Evolutionary conservation across 2,888 invertebrate species (phyloP), one percentile per base, ranked within the genome.

Genomic region (Frankliniella fusca): DNA sequence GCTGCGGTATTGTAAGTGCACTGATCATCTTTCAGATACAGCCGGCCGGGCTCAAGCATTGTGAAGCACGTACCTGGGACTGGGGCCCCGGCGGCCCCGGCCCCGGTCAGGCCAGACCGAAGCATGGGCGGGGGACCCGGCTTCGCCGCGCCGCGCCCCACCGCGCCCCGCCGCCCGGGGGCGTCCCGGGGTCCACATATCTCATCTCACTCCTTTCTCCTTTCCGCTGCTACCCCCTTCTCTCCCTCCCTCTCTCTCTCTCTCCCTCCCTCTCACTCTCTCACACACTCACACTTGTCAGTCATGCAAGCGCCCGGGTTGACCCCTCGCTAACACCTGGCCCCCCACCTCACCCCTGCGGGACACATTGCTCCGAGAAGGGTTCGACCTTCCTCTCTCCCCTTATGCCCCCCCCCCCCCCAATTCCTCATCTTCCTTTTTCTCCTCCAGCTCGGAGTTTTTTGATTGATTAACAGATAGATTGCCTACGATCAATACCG

Each of bases 161-260:
- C 54, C 54, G 1, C 54, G 54, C 54, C 54, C 54, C 54, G 54
- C 70, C 61, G 23, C 70, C 23, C 70, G 18, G 9, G 65, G 65
- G 65, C n/a, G n/a, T n/a, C 65, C 20, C 65, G n/a, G 54, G 54
- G 54, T 54, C 11, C 54, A 65, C 70, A 70, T 70, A 23, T 23
- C 70, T 70, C 70, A 70, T 70, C 70, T 54, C 54, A 54, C 54
- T 70, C 70, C 70, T 70, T 70, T 70, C 70, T 70, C 70, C 70
- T 23, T 5, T 54, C 15, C 54, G 54, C 54, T 38, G 54, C 54
- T 54, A 54, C 54, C 54, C 54, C 54, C 18, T 15, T 5, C 54
- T 15, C 54, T 2, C 7, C 2, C 54, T 23, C 70, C 7, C 70
- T 3, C 70, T 23, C 70, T 15, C 54, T 3, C 54, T 5, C 54